phyloP scores from a whole-genome alignment of 2,888 invertebrate species.

The Esperia sulphurella region DNA sequence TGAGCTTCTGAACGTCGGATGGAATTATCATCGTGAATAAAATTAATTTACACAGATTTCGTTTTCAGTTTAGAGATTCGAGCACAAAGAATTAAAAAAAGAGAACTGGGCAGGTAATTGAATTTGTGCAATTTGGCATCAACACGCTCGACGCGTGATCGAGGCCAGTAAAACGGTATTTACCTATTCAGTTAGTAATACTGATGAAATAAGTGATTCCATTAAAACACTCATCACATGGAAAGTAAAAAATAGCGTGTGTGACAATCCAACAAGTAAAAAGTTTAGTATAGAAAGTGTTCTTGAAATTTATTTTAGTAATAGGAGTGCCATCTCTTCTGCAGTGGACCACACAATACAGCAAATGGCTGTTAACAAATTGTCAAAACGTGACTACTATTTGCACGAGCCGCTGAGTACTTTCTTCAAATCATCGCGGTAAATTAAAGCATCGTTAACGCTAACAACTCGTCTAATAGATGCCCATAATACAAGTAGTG shows the following conservation, averaged over 20 bases:
- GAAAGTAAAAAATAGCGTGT: constrained; percentile 13
- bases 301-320: neutral
- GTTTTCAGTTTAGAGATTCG: neutral
- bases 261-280: neutral
- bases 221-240: constrained; percentile 17
- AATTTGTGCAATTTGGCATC: constrained; percentile 24
- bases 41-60: neutral
- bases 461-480: neutral
- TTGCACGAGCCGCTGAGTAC: constrained; percentile 1
- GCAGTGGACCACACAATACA: neutral
- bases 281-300: neutral
- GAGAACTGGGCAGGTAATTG: constrained; percentile 26
- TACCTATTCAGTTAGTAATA: constrained; percentile 8
- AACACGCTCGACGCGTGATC: constrained; percentile 25
- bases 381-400: constrained; percentile 12
- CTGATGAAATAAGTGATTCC: constrained; percentile 23
- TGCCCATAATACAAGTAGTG: no score
- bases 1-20: neutral
- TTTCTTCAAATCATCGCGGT: constrained; percentile 11
- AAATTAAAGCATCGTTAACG: constrained; percentile 1
- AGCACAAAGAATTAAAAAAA: constrained; percentile 16
- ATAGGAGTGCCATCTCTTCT: neutral
- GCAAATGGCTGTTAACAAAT: constrained; percentile 6
- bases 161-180: constrained; percentile 33
- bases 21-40: neutral